These are phyloP conservation scores for Neocrepidodera transversa DNA, from an alignment of 2,888 invertebrate genomes.

Conservation along the genomic window DNA sequence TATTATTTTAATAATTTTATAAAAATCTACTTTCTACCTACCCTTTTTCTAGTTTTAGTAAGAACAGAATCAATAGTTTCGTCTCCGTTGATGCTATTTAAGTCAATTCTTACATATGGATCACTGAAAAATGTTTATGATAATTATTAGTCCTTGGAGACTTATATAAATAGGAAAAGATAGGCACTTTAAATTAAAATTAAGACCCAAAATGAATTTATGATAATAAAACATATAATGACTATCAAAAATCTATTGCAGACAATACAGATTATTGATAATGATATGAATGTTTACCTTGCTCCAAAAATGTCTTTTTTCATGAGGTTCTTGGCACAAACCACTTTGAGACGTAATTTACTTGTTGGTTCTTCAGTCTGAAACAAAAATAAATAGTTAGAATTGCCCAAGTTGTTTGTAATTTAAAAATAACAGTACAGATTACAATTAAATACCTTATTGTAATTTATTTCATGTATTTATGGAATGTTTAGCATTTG, in stretches of 20 bases:
- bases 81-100: constrained; percentile 85
- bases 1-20: no score
- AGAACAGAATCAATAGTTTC: constrained; percentile 90
- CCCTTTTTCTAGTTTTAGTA: constrained; percentile 97
- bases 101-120: constrained; percentile 94
- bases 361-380: constrained; percentile 82
- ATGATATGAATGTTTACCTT: constrained; percentile 66
- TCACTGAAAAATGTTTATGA: constrained; percentile 83
- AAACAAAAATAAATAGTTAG: constrained; percentile 53
- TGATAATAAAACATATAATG: no score
- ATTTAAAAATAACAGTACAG: no score
- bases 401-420: no score
- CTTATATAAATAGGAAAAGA: no score
- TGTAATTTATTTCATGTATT: no score
- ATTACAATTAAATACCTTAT: no score
- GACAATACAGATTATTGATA: background rate
- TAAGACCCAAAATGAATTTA: no score
- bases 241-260: background rate
- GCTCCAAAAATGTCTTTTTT: constrained; percentile 99
- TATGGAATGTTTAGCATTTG: no score
- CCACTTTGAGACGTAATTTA: constrained; percentile 83
- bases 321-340: constrained; percentile 89
- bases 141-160: no score
- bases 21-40: no score
- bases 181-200: background rate